A percentile compares a stretch with the other conserved stretches of the same genome.
phyloP scores from a whole-genome alignment of 2,888 invertebrate species.

The Mermis nigrescens region DNA sequence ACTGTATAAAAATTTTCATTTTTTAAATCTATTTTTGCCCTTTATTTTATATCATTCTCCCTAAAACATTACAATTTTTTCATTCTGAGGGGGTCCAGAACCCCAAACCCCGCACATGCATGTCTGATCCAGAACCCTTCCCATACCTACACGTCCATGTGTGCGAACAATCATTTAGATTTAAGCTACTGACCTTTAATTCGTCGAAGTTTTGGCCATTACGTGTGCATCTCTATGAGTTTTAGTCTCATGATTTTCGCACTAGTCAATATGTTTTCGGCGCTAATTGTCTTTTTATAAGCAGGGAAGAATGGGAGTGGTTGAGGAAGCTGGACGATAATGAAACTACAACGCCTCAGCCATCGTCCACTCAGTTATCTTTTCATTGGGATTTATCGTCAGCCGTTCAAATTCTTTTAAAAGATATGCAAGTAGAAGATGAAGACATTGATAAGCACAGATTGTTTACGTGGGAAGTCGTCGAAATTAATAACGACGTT shows the following conservation, averaged over 20 bases:
- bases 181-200: too few relatives aligned
- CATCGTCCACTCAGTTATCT: conserved; percentile 31
- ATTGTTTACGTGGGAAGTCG: conserved; percentile 75
- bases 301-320: conserved; percentile 85
- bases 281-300: conserved; percentile 21
- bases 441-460: conserved; percentile 31
- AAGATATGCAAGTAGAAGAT: conserved; percentile 16
- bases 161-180: too few relatives aligned
- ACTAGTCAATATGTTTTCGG: neutral
- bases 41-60: too few relatives aligned
- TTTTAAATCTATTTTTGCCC: too few relatives aligned
- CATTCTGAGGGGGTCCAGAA: too few relatives aligned
- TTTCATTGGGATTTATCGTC: conserved; percentile 31
- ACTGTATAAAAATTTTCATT: too few relatives aligned
- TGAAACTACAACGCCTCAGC: conserved; percentile 15
- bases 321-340: conserved; percentile 37
- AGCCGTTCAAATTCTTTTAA: conserved; percentile 17
- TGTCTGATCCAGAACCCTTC: too few relatives aligned
- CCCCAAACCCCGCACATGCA: too few relatives aligned
- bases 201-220: neutral
- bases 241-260: neutral
- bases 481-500: conserved; percentile 72
- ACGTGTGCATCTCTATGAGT: neutral
- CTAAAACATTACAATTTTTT: too few relatives aligned
- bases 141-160: too few relatives aligned